Conservation (phyloP, 92 coral and sea anemone genomes). For the Heliopora coerulea region DNA sequence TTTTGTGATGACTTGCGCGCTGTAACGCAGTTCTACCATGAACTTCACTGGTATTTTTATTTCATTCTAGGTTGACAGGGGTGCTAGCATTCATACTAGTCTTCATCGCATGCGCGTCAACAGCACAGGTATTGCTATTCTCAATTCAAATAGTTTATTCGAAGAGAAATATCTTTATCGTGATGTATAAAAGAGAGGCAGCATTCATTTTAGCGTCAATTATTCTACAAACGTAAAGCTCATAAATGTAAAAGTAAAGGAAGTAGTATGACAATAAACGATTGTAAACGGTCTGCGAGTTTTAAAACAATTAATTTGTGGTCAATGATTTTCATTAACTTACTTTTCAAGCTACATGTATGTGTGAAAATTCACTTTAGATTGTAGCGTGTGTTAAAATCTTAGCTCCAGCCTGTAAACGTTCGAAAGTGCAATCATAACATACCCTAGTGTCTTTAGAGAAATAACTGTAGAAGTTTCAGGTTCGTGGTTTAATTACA, state of each 20-base stretch:
- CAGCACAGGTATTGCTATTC: constrained; percentile 14
- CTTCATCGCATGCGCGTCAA: constrained; percentile 24
- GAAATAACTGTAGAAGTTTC: no score
- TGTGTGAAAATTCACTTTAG: neutral
- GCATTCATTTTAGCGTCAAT: neutral
- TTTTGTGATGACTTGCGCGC: neutral
- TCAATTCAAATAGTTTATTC: neutral
- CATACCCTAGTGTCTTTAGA: neutral
- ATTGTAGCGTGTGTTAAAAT: neutral
- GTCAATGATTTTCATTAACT: neutral
- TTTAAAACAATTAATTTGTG: neutral
- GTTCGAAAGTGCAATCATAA: neutral
- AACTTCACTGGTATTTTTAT: neutral
- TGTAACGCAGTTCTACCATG: neutral
- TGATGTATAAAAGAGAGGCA: neutral
- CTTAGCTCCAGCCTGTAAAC: neutral
- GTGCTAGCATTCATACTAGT: constrained; percentile 41
- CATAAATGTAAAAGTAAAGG: neutral
- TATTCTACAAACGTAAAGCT: neutral
- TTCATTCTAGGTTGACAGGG: constrained; percentile 30
- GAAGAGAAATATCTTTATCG: neutral
- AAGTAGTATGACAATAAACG: neutral
- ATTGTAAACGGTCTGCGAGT: neutral
- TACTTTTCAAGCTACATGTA: neutral
- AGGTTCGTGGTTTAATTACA: no score